Percentiles rank a stretch among this genome's conserved stretches.
These are phyloP conservation scores for Onychostruthus taczanowskii DNA, from an alignment of 2,113 vertebrate species.

Conservation along the genomic window DNA sequence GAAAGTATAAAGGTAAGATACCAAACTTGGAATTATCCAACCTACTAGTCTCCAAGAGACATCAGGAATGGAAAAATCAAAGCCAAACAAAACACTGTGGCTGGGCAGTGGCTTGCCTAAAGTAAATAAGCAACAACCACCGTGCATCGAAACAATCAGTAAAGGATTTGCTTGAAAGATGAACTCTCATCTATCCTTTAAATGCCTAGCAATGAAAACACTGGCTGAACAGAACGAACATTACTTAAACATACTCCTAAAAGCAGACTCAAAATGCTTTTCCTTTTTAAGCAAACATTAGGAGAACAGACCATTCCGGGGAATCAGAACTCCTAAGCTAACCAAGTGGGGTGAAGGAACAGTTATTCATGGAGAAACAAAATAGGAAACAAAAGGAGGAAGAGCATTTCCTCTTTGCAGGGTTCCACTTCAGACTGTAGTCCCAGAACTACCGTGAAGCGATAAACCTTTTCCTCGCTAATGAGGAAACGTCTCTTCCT, in stretches of 20 bases:
- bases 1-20: neutral
- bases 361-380: neutral
- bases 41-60: neutral
- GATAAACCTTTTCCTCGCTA: neutral
- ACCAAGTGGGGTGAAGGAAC: neutral
- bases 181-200: neutral
- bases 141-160: neutral
- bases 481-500: neutral
- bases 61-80: neutral
- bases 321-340: neutral
- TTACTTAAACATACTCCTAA: neutral
- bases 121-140: neutral
- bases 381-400: conserved; percentile 1
- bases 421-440: neutral
- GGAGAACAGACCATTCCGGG: neutral
- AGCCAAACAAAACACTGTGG: neutral
- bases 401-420: neutral
- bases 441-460: neutral
- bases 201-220: neutral
- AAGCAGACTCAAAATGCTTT: neutral
- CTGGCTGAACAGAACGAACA: neutral
- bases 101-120: neutral
- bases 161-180: neutral
- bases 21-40: neutral
- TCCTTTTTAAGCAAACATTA: neutral